A percentile compares a stretch with the other conserved stretches of the same genome.
These are phyloP conservation scores for Leucosticte australis DNA, from an alignment of 2,113 vertebrate species.

Conservation along the genomic window DNA sequence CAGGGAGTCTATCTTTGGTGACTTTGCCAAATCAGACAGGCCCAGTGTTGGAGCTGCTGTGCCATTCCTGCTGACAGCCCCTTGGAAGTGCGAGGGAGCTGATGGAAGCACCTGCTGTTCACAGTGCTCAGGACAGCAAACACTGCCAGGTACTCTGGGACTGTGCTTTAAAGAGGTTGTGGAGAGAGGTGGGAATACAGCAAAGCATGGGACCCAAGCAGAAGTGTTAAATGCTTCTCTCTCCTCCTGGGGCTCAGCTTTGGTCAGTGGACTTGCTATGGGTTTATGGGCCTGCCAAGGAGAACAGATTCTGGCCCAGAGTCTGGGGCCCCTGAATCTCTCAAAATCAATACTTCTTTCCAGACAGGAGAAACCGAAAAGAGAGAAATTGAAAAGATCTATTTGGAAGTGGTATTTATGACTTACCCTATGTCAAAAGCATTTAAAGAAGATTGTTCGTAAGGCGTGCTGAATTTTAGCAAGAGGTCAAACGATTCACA, in stretches of 20 bases:
- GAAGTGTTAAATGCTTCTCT: not conserved
- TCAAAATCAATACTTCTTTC: not conserved
- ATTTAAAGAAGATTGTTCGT: not conserved
- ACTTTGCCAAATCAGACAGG: not conserved
- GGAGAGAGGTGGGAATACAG: not conserved
- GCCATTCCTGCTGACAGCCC: not conserved
- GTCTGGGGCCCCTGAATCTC: not conserved
- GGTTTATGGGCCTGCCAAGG: not conserved
- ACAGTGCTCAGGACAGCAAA: not conserved
- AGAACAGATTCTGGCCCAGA: not conserved
- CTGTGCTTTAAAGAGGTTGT: not conserved
- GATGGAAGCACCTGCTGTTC: not conserved
- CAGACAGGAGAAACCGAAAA: not conserved
- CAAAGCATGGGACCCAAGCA: not conserved
- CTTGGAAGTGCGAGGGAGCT: not conserved
- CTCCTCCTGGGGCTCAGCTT: not conserved
- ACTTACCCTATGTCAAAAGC: not conserved
- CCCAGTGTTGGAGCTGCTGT: not conserved
- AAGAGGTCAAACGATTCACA: not conserved
- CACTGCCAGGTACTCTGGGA: not conserved
- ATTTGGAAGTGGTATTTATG: not conserved
- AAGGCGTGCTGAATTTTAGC: not conserved
- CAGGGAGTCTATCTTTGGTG: not conserved
- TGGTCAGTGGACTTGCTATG: not conserved
- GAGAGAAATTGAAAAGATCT: not conserved